Percentiles rank a stretch among this genome's conserved stretches.
phyloP scores from a whole-genome alignment of 2,888 invertebrate species.

The Argyresthia goedartella region DNA sequence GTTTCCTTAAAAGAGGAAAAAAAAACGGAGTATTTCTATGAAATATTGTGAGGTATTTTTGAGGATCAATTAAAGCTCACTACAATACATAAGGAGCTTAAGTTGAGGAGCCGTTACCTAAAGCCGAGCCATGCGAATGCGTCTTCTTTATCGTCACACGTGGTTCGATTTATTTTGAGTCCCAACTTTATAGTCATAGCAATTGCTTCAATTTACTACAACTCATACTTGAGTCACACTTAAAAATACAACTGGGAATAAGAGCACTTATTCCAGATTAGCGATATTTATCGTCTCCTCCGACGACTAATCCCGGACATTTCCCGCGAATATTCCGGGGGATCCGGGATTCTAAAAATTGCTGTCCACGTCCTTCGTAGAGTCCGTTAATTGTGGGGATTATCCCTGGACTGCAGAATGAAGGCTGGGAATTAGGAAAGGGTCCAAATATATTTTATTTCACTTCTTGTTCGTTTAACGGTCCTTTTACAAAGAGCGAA shows the following conservation, averaged over 20 bases:
- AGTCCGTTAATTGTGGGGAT: constrained; percentile 24
- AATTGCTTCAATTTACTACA: too few relatives aligned
- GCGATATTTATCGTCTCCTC: background rate
- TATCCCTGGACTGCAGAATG: constrained; percentile 21
- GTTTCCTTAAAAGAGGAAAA: too few relatives aligned
- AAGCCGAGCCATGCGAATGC: too few relatives aligned
- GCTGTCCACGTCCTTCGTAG: constrained; percentile 9
- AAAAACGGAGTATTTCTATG: too few relatives aligned
- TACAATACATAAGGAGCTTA: too few relatives aligned
- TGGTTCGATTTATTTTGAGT: too few relatives aligned
- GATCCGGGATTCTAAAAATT: background rate
- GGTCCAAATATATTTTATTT: background rate
- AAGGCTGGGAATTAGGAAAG: constrained; percentile 12
- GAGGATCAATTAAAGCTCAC: too few relatives aligned
- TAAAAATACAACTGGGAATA: background rate
- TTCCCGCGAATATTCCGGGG: background rate
- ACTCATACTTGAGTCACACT: background rate
- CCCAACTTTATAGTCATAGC: too few relatives aligned
- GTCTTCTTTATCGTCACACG: too few relatives aligned
- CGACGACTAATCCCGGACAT: background rate
- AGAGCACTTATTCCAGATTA: background rate
- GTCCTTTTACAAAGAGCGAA: background rate
- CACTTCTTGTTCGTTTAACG: background rate
- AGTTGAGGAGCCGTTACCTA: too few relatives aligned
- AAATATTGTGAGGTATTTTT: too few relatives aligned